Conservation (phyloP, 2,113 vertebrate species). For the Spizaetus ornatus region DNA sequence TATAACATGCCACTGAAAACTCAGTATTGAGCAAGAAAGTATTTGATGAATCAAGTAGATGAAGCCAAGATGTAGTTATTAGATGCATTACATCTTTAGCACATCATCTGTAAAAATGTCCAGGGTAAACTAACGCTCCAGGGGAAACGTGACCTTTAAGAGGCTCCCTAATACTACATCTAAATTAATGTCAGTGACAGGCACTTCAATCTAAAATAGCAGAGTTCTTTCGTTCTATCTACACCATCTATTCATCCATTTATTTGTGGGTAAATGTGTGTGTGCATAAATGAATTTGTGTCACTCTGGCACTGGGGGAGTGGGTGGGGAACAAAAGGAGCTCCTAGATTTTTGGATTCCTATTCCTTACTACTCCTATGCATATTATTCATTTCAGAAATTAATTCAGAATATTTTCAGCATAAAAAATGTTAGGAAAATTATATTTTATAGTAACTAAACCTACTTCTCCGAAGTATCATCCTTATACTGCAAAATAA, state of each 20-base stretch:
- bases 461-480: background rate
- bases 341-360: background rate
- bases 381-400: background rate
- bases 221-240: constrained; percentile 31
- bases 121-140: constrained; percentile 65
- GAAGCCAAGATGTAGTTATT: constrained; percentile 70
- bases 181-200: constrained; percentile 72
- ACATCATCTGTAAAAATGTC: constrained; percentile 71
- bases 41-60: constrained; percentile 73
- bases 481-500: background rate
- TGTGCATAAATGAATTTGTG: constrained; percentile 31
- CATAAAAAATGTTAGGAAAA: background rate
- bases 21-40: constrained; percentile 58
- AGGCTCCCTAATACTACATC: constrained; percentile 71
- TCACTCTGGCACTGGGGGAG: background rate
- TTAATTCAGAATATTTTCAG: background rate
- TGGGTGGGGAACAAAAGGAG: background rate
- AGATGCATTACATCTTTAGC: constrained; percentile 71
- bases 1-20: constrained; percentile 51
- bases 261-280: constrained; percentile 47
- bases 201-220: constrained; percentile 69
- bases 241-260: constrained; percentile 45
- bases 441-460: background rate
- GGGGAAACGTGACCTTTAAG: constrained; percentile 72
- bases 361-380: background rate